Evolutionary conservation across 1,140 invertebrate species (phyloP).

Genomic region (Alviniconcha marisindica): DNA sequence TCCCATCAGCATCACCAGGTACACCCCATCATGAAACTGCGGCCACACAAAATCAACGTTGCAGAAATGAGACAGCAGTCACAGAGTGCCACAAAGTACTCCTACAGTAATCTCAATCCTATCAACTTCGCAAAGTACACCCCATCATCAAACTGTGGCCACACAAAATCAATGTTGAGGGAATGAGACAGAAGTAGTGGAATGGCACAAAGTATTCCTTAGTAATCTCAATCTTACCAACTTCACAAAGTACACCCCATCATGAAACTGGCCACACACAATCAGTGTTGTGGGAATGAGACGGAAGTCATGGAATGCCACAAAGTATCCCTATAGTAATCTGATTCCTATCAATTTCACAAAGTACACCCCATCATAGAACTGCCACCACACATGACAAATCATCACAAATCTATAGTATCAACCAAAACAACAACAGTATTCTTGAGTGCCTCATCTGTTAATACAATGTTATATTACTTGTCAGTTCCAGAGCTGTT

Average conservation of each 20-base stretch:
- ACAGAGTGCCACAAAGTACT: conserved; percentile 98
- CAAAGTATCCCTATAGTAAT: conserved; percentile 97
- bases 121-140: conserved; percentile 96
- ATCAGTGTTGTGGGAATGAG: conserved; percentile 87
- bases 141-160: conserved; percentile 91
- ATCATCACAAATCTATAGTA: too few relatives aligned
- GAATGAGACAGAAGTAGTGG: conserved; percentile 95
- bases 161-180: conserved; percentile 78
- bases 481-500: too few relatives aligned
- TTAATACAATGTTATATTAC: too few relatives aligned
- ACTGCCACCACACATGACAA: conserved; percentile 78
- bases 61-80: conserved; percentile 94
- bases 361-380: conserved; percentile 98
- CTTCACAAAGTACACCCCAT: conserved; percentile 96
- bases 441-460: too few relatives aligned
- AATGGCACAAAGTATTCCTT: conserved; percentile 98
- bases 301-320: conserved; percentile 96
- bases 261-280: conserved; percentile 84
- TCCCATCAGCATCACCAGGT: conserved; percentile 95
- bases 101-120: conserved; percentile 96
- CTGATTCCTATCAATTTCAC: conserved; percentile 97
- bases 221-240: conserved; percentile 97
- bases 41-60: conserved; percentile 65
- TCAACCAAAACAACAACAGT: too few relatives aligned
- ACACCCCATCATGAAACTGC: conserved; percentile 97